Percentiles rank a stretch among this genome's conserved stretches.
Evolutionary conservation across 2,797 vertebrate genomes (phyloP).

Genomic region (Labroides dimidiatus): DNA sequence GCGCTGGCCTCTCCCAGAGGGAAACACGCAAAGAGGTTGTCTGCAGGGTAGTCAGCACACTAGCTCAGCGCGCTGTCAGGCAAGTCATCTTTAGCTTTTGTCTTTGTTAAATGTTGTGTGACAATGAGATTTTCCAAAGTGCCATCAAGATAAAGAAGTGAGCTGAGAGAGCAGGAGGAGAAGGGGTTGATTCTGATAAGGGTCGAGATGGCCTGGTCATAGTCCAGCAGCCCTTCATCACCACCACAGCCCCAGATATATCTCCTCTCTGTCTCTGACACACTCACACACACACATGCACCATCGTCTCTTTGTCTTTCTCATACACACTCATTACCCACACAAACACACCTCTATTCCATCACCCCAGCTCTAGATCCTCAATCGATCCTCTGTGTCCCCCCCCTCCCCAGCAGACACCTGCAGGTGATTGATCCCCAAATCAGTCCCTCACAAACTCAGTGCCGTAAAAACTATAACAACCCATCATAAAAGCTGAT

Average conservation of each 20-base stretch:
- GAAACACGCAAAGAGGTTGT: slow-evolving; percentile 47
- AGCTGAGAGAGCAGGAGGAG: slow-evolving; percentile 50
- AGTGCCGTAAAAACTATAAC: slow-evolving; percentile 86
- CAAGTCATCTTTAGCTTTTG: slow-evolving; percentile 74
- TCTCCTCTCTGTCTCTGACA: slow-evolving; percentile 70
- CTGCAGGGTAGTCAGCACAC: slow-evolving; percentile 58
- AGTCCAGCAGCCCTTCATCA: slow-evolving; percentile 83
- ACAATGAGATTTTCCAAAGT: slow-evolving; percentile 82
- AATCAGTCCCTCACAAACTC: slow-evolving; percentile 86
- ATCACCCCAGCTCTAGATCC: slow-evolving; percentile 71
- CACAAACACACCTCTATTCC: slow-evolving; percentile 62
- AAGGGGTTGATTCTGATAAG: slow-evolving; percentile 50
- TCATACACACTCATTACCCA: slow-evolving; percentile 38
- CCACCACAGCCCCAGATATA: slow-evolving; percentile 75
- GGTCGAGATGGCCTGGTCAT: slow-evolving; percentile 84
- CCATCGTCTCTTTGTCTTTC: slow-evolving; percentile 70
- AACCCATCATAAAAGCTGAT: slow-evolving; percentile 89
- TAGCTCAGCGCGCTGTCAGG: slow-evolving; percentile 39
- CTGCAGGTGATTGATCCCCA: slow-evolving; percentile 86
- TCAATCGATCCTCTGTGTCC: slow-evolving; percentile 78
- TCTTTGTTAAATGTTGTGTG: slow-evolving; percentile 85
- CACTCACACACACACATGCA: slow-evolving; percentile 60
- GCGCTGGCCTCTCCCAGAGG: slow-evolving; percentile 54
- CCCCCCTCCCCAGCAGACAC: slow-evolving; percentile 72
- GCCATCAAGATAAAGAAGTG: slow-evolving; percentile 81